Evolutionary conservation across 92 coral and sea anemone genomes (phyloP).

Genomic region (Parazoanthus darwini): DNA sequence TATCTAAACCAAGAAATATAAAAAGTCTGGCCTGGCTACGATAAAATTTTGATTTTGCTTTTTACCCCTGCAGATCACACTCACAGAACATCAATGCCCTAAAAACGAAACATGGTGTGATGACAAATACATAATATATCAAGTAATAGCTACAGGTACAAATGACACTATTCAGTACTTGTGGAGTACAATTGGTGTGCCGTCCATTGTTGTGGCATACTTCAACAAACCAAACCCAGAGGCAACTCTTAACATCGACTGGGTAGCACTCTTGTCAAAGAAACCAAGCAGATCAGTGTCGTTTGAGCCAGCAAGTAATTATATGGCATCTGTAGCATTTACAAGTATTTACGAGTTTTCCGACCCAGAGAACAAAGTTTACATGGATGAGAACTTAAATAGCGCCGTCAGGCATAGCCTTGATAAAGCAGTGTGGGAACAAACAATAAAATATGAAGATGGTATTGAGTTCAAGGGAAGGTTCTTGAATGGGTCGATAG

Average conservation of each 20-base stretch:
- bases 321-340: constrained; percentile 70
- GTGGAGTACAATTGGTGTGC: constrained; percentile 78
- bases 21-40: no score
- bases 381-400: constrained; percentile 31
- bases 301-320: constrained; percentile 53
- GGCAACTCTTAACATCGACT: neutral
- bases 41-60: no score
- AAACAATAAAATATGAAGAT: neutral
- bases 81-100: neutral
- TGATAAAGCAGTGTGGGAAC: constrained; percentile 2
- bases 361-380: constrained; percentile 79
- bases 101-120: neutral
- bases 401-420: constrained; percentile 16
- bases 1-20: no score
- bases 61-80: neutral
- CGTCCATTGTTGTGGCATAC: constrained; percentile 86
- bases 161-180: constrained; percentile 81
- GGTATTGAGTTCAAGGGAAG: constrained; percentile 2
- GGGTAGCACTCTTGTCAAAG: constrained; percentile 13
- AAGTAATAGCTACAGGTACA: constrained; percentile 34
- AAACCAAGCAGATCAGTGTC: constrained; percentile 34
- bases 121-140: neutral
- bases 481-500: constrained; percentile 25
- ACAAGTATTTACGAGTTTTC: constrained; percentile 72
- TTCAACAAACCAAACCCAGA: neutral